Percentiles rank a stretch among this genome's conserved stretches.
These are phyloP conservation scores for Cotesia chilonis DNA, from an alignment of 1,140 invertebrate species.

Conservation along the genomic window DNA sequence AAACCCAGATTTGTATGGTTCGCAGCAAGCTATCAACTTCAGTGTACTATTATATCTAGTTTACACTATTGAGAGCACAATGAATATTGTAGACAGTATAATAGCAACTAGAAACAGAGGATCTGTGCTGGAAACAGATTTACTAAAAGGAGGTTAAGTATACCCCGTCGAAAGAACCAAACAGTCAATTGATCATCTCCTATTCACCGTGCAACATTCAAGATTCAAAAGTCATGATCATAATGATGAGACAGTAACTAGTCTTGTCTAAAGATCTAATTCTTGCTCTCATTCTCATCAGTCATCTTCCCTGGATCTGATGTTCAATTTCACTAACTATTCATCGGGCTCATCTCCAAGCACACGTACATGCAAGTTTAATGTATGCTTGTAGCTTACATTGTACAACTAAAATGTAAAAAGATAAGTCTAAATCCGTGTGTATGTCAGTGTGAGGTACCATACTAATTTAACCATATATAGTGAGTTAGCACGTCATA, in stretches of 20 bases:
- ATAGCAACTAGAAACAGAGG: background rate
- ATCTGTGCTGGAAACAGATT: background rate
- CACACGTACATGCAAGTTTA: background rate
- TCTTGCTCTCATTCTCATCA: constrained; percentile 1
- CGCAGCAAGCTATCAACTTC: no score
- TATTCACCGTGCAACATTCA: background rate
- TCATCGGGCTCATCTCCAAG: background rate
- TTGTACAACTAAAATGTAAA: no score
- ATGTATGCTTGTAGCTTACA: background rate
- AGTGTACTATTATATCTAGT: no score
- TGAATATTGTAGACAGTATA: constrained; percentile 2
- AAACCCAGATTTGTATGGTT: no score
- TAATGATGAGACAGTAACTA: constrained; percentile 3
- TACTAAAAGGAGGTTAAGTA: constrained; percentile 26
- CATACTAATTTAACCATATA: background rate
- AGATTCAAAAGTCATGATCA: no score
- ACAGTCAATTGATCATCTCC: constrained; percentile 12
- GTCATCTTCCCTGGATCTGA: background rate
- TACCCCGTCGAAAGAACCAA: constrained; percentile 12
- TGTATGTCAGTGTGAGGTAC: background rate
- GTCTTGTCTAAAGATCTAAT: constrained; percentile 9
- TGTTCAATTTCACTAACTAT: no score
- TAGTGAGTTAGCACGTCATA: no score
- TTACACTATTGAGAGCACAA: background rate
- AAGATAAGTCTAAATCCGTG: no score